Base-by-base conservation (phyloP, 2,113 vertebrate genomes). In the Callaeas wilsoni region DNA sequence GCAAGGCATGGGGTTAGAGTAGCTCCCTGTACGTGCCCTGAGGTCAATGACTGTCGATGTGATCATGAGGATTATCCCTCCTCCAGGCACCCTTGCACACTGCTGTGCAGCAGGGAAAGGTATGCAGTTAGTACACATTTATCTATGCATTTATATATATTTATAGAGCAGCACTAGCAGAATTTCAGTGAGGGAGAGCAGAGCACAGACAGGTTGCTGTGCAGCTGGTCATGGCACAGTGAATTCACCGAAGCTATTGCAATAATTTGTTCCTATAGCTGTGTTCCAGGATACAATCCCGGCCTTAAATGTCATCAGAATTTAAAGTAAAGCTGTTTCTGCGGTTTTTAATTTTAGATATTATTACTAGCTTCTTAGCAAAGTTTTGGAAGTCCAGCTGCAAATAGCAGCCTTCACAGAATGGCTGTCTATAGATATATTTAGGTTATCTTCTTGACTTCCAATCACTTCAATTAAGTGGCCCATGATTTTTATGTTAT, bases 361-460 rank as follows among this genome's bases (percentile, higher is more conserved):
- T 19, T 63, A 15, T 81, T 68, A 10, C 29, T 64, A 26, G 44
- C 47, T 93, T 59, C 39, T 33, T 39, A 55, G 22, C 21, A 73
- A 84, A 92, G 33, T 33, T 95, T 29, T 47, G 60, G 42, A 80
- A 86, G n/a, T 77, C 56, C 41, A 49, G 26, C 44, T 83, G 37
- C 55, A 49, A 37, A 15, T 22, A 77, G 27, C 71, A 84, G 33
- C n/a, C n/a, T 79, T 90, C 44, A 47, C 22, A 68, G 57, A 88
- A 68, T 8, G 39, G 11, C 30, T 75, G n/a, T 52, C 23, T 70
- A 52, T 77, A 22, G 37, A 33, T 75, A 67, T 93, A 69, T 93
- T 93, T 92, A 86, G 83, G 59, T 92, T 88, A 47, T 92, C 32
- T 80, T 84, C 37, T 60, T 90, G 83, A 77, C 90, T 96, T 94